Base-by-base conservation (phyloP, 2,113 vertebrate species). In the Cervus canadensis region DNA sequence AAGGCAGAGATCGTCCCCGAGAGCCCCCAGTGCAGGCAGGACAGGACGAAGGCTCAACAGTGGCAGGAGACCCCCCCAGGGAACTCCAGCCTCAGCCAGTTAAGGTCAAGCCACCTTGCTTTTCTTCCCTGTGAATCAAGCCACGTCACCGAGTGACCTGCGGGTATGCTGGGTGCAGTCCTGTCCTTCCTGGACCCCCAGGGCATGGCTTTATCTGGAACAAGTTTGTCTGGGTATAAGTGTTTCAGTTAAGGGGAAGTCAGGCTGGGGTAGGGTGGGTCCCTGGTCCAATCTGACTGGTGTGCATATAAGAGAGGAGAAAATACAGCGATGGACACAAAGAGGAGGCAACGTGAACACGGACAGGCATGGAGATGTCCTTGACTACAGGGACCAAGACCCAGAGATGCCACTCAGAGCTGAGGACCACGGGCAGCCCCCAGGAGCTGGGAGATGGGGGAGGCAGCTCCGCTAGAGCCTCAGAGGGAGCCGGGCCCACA, bases 371-470 rank as follows among this genome's bases (percentile, higher is more conserved):
- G 21, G 45, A 26, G 40, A n/a, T 1, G 11, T 3, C 57, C 5
- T 1, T 43, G 74, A 15, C 2, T 0, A 2, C 2, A 9, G 21
- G 11, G 10, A 45, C 54, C 1, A 11, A 2, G 43, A 5, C 13
- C 2, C 10, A 5, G 57, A 3, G 43, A 26, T 0, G 0, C 33
- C 14, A 28, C 52, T 12, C 0, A 43, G 28, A 11, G 45, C 54
- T 14, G 0, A 45, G 52, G 84, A 23, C 6, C 0, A 0, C 15
- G 11, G 12, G 23, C 13, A 2, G 84, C 52, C 5, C 0, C 26
- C 8, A 0, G 12, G 5, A 13, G 4, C 25, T 1, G 9, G n/a
- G 12, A 48, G 48, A 64, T 0, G 6, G 3, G 7, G n/a, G 7
- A 2, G 52, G 33, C 9, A 4, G 6, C 19, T 57, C 36, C 17